A percentile compares a stretch with the other conserved stretches of the same genome.
Evolutionary conservation across 2,888 invertebrate genomes (phyloP).

Genomic region (Esperia sulphurella): DNA sequence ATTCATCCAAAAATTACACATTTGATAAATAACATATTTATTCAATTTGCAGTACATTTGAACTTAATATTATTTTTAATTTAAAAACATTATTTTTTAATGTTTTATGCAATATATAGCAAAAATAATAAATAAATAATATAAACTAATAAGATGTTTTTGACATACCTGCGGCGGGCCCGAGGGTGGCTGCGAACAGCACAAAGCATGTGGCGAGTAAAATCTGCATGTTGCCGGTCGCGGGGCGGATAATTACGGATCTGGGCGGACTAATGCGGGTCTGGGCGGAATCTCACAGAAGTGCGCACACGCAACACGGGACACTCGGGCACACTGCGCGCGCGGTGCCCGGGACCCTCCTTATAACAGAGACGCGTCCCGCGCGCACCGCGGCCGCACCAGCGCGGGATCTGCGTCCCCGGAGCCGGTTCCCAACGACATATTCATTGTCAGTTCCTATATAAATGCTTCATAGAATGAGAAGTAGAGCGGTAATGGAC

Average conservation of each 20-base stretch:
- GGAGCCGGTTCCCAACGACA: constrained; percentile 23
- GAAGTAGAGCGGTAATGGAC: constrained; percentile 35
- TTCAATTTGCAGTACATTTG: no score
- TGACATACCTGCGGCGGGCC: constrained; percentile 77
- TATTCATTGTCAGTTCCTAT: constrained; percentile 43
- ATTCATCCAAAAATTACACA: no score
- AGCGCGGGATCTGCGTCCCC: neutral
- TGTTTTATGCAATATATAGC: no score
- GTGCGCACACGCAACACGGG: constrained; percentile 71
- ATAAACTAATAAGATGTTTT: constrained; percentile 1
- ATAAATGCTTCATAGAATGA: constrained; percentile 11
- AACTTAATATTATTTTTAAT: no score
- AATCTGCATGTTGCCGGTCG: constrained; percentile 58
- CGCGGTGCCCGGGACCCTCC: constrained; percentile 73
- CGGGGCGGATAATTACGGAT: constrained; percentile 35
- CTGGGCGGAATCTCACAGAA: constrained; percentile 45
- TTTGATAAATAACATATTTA: no score
- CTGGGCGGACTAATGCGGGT: constrained; percentile 29
- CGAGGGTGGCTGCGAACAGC: constrained; percentile 72
- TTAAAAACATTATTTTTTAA: no score
- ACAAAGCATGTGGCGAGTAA: constrained; percentile 76
- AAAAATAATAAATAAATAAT: no score
- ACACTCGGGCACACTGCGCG: constrained; percentile 76
- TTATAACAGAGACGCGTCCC: constrained; percentile 74
- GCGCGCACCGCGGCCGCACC: constrained; percentile 52